Base-by-base conservation (phyloP, 2,113 vertebrate genomes). In the Paradisaea rubra region DNA sequence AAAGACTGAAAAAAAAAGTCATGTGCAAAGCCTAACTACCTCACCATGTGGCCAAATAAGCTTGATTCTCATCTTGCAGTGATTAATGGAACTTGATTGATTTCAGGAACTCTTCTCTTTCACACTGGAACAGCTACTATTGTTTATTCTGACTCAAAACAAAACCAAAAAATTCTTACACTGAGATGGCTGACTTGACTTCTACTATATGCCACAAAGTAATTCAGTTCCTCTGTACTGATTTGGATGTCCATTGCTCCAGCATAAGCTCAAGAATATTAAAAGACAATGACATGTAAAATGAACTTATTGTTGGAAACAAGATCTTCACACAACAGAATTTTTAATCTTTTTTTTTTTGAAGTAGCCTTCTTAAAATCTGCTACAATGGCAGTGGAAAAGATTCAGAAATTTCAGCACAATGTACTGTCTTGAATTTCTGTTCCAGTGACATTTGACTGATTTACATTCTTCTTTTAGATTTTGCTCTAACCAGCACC, bases 31-130 rank as follows among this genome's bases (percentile, higher is more conserved):
- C 6, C 53, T 45, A 19, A 49, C 81, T 76, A 77, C 59, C 70
- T 96, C 49, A 89, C 53, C 39, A 76, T 68, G 85, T 35, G 42
- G 53, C 30, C 52, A 56, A 78, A 92, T 69, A 61, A 72, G n/a
- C 66, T 53, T 85, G 83, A 87, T 76, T 86, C 53, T 81, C 65
- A 70, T 90, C 42, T 95, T 86, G 72, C 52, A 86, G 60, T 71
- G 47, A 85, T 79, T 91, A 93, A 93, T 89, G 84, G 73, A 93
- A 93, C 42, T 33, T 66, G 65, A 96, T 35, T 94, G 78, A 95
- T 79, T 92, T 92, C 78, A 81, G 84, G 30, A 87, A 61, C 69
- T 60, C 28, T 74, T 63, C 57, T 89, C 52, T 74, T 65, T 68
- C 42, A 71, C n/a, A 78, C 7, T 72, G 37, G 15, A 92, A 68